Evolutionary conservation across 1,140 invertebrate genomes (phyloP).

Genomic region (Drosophila ogumai): DNA sequence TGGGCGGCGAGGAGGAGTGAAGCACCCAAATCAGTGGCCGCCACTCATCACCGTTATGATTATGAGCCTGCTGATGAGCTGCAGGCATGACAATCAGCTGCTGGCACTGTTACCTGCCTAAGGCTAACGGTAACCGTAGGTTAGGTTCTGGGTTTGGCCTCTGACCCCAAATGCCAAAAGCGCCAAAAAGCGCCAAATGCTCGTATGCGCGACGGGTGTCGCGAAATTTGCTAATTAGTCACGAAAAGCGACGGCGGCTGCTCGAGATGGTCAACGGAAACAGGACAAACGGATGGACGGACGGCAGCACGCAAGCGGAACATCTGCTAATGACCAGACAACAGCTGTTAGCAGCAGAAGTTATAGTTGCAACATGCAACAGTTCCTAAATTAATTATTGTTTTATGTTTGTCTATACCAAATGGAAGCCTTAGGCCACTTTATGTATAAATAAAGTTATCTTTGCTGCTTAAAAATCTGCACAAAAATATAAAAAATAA

Average conservation of each 20-base stretch:
- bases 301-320: conserved; percentile 46
- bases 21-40: conserved; percentile 73
- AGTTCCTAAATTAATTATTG: background rate
- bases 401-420: background rate
- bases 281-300: conserved; percentile 50
- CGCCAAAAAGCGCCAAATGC: conserved; percentile 17
- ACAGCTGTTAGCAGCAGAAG: conserved; percentile 26
- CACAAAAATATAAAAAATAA: background rate
- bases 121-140: conserved; percentile 10
- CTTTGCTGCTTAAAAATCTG: background rate
- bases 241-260: conserved; percentile 55
- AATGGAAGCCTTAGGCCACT: background rate
- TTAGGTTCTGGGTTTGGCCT: conserved; percentile 25
- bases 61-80: conserved; percentile 51
- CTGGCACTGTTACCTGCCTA: conserved; percentile 8
- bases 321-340: conserved; percentile 47
- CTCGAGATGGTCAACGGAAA: conserved; percentile 63
- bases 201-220: conserved; percentile 41
- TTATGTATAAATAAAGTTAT: background rate
- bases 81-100: conserved; percentile 67
- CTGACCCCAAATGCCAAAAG: conserved; percentile 30
- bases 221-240: conserved; percentile 77
- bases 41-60: conserved; percentile 43
- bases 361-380: conserved; percentile 11
- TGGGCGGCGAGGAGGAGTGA: conserved; percentile 21